Base-by-base conservation (phyloP, 2,888 invertebrate genomes). In the Hipparchia sbordonii region DNA sequence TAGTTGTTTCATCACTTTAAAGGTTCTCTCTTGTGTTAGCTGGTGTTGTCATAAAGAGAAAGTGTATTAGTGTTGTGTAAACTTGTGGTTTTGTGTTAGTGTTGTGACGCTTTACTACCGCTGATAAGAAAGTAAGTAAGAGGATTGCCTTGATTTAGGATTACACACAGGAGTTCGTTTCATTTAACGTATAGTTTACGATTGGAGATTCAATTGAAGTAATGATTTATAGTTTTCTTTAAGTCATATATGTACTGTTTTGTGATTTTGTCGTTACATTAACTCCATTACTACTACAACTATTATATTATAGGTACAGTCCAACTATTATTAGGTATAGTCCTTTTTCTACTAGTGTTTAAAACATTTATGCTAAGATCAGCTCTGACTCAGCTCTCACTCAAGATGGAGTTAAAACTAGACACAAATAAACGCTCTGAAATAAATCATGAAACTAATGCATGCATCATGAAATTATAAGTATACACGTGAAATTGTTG, bases 41-140 rank as follows among this genome's bases (percentile, higher is more conserved):
- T 69, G 45, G 45, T 52, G 54, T 67, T 45, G 48, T 68, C 13
- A 46, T 73, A 65, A 33, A 51, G 4, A 7, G 9, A 48, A 33
- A 48, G 2, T 54, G 61, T 70, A 23, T 23, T 60, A 8, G 23
- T 54, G 52, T 52, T 33, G 60, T 66, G 48, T 48, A 56, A 45
- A 10, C 8, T 51, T 5, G 33, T 10, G 6, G 48, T 63, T 45
- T 45, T 59, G 23, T 57, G 59, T 56, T 54, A 48, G 56, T 70
- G 57, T 59, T 59, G 59, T 68, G 48, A 33, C 23, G 48, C 9
- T 48, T 57, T 59, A 8, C 23, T 12, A 6, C 45, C 46, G 7
- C 8, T 68, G 68, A 59, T 68, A 68, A 68, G 68, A 59, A 68
- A 68, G 68, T 68, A 68, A 51, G 68, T 68, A 59, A 57, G 8